Base-by-base conservation (phyloP, 2,797 vertebrate genomes). In the Otus scops region DNA sequence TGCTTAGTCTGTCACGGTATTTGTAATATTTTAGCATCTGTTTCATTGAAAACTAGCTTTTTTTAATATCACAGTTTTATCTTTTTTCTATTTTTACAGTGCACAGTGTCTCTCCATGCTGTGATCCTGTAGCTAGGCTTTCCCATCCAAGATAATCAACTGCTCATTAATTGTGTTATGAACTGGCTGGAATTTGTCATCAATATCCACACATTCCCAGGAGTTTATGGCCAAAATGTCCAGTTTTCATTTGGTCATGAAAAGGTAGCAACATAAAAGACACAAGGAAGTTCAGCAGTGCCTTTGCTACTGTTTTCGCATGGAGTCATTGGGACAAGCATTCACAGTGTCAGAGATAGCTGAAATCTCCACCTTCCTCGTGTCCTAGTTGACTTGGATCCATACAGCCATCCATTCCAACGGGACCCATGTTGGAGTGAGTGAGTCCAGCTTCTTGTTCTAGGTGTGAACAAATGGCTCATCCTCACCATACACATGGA, bases 311-410 rank as follows among this genome's bases (percentile, higher is more conserved):
- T 67, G 47, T 54, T 79, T 50, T 60, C 39, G 18, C 10, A 13
- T 17, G 13, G 36, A 76, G 14, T 22, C 15, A 30, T n/a, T 39
- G 22, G 45, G 34, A 51, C 20, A 20, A 27, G 16, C 9, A 61
- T 27, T 26, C 1, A 1, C 27, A n/a, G 36, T 3, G 11, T 23
- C 68, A 0, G 18, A 43, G 47, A 11, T 6, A 23, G 10, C 41
- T 81, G 77, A 85, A 85, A 51, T 6, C 56, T 50, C 23, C 21
- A 3, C 50, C 28, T 59, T 78, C 47, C 27, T 69, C 36, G 6
- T 1, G 1, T 19, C 10, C 0, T 0, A 53, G 54, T 8, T 26
- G 3, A 0, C 16, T 51, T 2, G 2, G 22, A 30, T 56, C 48
- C 1, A 1, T 39, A 43, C 23, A 50, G 36, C 26, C 39, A 23